Evolutionary conservation across 2,888 invertebrate species (phyloP).

Genomic region (Limnephilus auricula): DNA sequence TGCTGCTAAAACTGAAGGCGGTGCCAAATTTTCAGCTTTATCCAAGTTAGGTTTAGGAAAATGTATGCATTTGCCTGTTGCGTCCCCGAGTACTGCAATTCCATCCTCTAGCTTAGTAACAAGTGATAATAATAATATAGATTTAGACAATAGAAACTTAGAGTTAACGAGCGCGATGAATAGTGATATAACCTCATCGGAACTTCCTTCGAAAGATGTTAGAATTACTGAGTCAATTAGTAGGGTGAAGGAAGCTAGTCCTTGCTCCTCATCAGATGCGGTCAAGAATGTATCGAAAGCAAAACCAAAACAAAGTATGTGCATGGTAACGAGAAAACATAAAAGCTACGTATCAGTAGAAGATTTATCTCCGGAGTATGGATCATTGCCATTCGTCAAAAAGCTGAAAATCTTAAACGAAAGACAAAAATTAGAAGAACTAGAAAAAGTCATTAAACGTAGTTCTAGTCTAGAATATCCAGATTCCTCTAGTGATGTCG

Average conservation of each 20-base stretch:
- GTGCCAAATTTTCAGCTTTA: slow-evolving; percentile 65
- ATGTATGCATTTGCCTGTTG: slow-evolving; percentile 42
- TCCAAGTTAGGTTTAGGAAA: slow-evolving; percentile 63
- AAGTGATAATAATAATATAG: slow-evolving; percentile 66
- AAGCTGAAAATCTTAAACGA: slow-evolving; percentile 93
- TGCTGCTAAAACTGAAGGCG: slow-evolving; percentile 62
- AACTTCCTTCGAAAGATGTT: slow-evolving; percentile 48
- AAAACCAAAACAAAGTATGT: slow-evolving; percentile 42
- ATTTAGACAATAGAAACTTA: slow-evolving; percentile 65
- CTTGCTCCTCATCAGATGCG: slow-evolving; percentile 47
- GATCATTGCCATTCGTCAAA: slow-evolving; percentile 91
- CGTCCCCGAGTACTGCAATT: slow-evolving; percentile 51
- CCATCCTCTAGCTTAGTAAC: slow-evolving; percentile 64
- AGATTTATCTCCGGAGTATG: slow-evolving; percentile 91
- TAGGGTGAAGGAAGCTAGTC: slow-evolving; percentile 37
- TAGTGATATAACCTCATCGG: slow-evolving; percentile 45
- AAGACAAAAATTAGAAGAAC: slow-evolving; percentile 89
- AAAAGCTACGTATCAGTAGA: slow-evolving; percentile 91
- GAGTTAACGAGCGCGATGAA: slow-evolving; percentile 49
- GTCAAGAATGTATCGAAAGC: slow-evolving; percentile 18
- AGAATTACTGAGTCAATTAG: slow-evolving; percentile 65
- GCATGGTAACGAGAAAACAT: slow-evolving; percentile 68
- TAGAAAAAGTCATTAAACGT: slow-evolving; percentile 85
- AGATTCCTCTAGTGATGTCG: slow-evolving; percentile 76
- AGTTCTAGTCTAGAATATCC: slow-evolving; percentile 89